Percentiles rank a stretch among this genome's conserved stretches.
phyloP scores from a whole-genome alignment of 2,113 vertebrate species.

The Microcebus griseorufus region DNA sequence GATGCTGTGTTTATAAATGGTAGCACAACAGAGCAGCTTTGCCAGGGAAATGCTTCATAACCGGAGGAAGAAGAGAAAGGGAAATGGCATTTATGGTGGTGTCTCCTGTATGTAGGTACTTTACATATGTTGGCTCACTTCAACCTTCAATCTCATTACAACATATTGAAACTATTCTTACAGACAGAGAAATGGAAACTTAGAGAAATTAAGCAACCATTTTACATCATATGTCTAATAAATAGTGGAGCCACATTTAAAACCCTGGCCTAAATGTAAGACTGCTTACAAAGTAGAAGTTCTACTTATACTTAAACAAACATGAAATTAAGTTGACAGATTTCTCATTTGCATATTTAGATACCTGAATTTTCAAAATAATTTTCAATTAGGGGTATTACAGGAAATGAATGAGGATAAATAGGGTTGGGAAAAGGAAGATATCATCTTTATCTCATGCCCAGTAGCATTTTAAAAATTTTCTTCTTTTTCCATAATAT shows the following conservation, averaged over 20 bases:
- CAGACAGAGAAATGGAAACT: background rate
- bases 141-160: background rate
- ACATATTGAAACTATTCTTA: background rate
- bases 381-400: background rate
- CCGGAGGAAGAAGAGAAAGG: background rate
- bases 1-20: background rate
- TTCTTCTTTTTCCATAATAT: background rate
- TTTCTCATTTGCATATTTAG: background rate
- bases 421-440: background rate
- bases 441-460: background rate
- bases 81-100: background rate
- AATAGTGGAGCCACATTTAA: background rate
- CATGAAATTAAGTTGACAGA: background rate
- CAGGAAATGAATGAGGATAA: background rate
- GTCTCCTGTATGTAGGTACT: background rate
- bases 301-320: background rate
- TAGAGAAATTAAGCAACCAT: background rate
- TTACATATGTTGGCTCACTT: background rate
- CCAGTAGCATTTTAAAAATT: background rate
- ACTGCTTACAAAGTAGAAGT: background rate
- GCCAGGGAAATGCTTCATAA: background rate
- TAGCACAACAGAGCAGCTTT: background rate
- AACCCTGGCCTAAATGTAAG: background rate
- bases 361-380: background rate
- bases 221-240: background rate